A percentile compares a stretch with the other conserved stretches of the same genome.
These are phyloP conservation scores for Apostichopus parvimensis DNA, from an alignment of 35 echinoderm and acorn worm genomes.

Conservation along the genomic window DNA sequence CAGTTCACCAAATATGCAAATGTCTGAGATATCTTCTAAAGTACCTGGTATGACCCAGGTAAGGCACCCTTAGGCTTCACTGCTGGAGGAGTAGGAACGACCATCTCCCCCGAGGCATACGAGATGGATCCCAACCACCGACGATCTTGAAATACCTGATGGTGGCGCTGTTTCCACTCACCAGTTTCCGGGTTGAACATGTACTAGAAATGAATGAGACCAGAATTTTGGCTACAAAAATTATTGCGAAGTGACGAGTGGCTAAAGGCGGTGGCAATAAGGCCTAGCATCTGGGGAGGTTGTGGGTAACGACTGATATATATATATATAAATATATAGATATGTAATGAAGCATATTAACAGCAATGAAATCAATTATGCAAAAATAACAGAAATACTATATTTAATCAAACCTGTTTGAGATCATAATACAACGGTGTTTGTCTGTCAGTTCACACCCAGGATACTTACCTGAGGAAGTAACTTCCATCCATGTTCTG, in stretches of 20 bases:
- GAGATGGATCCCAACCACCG: slow-evolving; percentile 94
- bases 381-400: too few relatives aligned
- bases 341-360: too few relatives aligned
- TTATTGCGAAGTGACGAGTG: too few relatives aligned
- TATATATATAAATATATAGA: too few relatives aligned
- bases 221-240: too few relatives aligned
- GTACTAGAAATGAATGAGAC: slow-evolving; percentile 56
- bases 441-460: neutral
- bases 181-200: slow-evolving; percentile 99
- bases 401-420: too few relatives aligned
- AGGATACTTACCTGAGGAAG: slow-evolving; percentile 77
- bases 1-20: neutral
- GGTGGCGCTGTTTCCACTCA: slow-evolving; percentile 86
- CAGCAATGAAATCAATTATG: too few relatives aligned
- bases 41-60: slow-evolving; percentile 52
- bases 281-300: too few relatives aligned
- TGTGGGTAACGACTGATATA: too few relatives aligned
- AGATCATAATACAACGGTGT: too few relatives aligned
- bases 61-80: slow-evolving; percentile 76
- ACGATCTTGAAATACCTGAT: slow-evolving; percentile 94
- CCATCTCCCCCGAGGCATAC: slow-evolving; percentile 65
- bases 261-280: too few relatives aligned
- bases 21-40: neutral
- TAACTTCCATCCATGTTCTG: slow-evolving; percentile 95
- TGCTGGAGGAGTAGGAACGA: slow-evolving; percentile 54